phyloP scores from a whole-genome alignment of 2,888 invertebrate genomes.

The Amblyjoppa fuscipennis region DNA sequence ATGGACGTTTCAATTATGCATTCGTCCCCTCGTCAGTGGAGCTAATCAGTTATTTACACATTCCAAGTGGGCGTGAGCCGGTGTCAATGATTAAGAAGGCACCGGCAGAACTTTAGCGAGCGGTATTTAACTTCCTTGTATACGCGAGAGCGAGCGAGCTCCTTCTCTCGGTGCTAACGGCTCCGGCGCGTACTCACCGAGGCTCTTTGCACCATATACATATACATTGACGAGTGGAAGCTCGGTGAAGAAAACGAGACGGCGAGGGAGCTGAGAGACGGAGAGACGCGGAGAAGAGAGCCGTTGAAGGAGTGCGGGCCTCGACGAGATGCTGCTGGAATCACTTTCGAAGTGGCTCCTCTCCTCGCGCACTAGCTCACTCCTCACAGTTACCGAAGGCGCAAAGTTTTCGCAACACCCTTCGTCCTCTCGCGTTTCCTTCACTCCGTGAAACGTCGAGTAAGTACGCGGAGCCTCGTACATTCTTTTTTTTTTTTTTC shows the following conservation, averaged over 20 bases:
- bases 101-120: conserved; percentile 74
- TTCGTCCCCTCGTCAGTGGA: conserved; percentile 72
- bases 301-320: conserved; percentile 38
- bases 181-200: conserved; percentile 30
- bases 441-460: conserved; percentile 13
- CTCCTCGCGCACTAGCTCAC: conserved; percentile 52
- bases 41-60: conserved; percentile 82
- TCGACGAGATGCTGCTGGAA: conserved; percentile 63
- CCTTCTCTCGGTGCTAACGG: conserved; percentile 37
- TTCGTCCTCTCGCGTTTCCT: conserved; percentile 26
- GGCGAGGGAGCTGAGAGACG: background rate
- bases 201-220: conserved; percentile 44
- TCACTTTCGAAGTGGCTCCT: conserved; percentile 72
- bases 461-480: background rate
- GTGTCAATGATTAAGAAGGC: conserved; percentile 81
- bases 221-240: conserved; percentile 42
- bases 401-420: conserved; percentile 42
- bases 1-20: conserved; percentile 83
- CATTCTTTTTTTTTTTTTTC: background rate
- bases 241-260: conserved; percentile 54
- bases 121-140: conserved; percentile 80
- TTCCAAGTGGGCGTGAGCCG: conserved; percentile 80
- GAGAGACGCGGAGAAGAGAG: background rate
- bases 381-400: conserved; percentile 62
- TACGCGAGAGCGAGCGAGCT: conserved; percentile 32